Base-by-base conservation (phyloP, 2,888 invertebrate species). In the Aphodius sticticus region DNA sequence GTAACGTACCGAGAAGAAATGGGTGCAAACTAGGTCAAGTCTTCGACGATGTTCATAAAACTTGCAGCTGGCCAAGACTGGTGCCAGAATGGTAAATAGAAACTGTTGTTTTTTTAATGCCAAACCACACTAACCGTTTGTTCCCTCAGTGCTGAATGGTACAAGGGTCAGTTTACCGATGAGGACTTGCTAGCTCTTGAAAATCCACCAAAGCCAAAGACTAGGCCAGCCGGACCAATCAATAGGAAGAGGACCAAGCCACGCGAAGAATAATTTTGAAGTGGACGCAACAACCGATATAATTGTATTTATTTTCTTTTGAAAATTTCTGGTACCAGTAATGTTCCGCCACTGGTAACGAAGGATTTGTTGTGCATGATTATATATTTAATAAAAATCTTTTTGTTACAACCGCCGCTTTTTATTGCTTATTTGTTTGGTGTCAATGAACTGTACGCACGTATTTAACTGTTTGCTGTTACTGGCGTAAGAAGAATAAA, bases 1-100 rank as follows among this genome's bases (percentile, higher is more conserved):
- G 97, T 0, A 93, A 95, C 83, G 93, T 93, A 0, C 96, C 97
- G 0, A 91, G 97, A 16, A 92, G 96, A 80, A 96, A 95, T 83
- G 97, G 97, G 16, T 97, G 97, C 90, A 96, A 95, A 88, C 91
- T 95, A 36, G 97, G 97, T 2, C 96, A 96, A 88, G 97, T 95
- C 9, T 97, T 97, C 89, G 96, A 97, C 86, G 96, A 96, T 78
- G 92, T 92, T 9, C 91, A 91, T 80, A 94, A 94, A 86, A 92
- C 91, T 78, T 97, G 97, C 86, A 96, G 97, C 83, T 96, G 96
- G 95, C 94, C 96, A 0, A 93, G 96, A 85, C 95, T 94, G 85
- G 94, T 97, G 78, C 95, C 96, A 0, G 97, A 97, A 90, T 97
- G 97, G 97, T 97, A 89, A 91, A 91, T 85, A 77, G 26, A 26